Evolutionary conservation across 2,113 vertebrate species (phyloP).

Genomic region (Planiliza haematocheilus): DNA sequence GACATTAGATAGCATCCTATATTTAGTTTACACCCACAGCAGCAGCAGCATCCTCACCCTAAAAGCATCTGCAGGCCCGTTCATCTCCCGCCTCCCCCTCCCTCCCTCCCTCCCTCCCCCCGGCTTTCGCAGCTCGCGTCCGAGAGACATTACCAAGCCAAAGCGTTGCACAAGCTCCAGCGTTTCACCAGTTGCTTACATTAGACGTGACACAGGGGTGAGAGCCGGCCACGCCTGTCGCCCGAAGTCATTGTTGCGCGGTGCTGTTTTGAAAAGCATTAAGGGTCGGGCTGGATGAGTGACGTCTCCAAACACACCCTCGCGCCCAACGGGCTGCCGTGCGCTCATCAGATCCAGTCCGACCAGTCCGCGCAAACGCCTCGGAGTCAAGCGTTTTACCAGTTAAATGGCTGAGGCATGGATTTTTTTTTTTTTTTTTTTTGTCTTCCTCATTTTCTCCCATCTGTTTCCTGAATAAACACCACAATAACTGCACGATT

Average conservation of each 20-base stretch:
- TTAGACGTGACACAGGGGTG: not conserved
- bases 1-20: no score
- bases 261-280: slow-evolving; percentile 16
- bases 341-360: slow-evolving; percentile 33
- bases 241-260: slow-evolving; percentile 9
- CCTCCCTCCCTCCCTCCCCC: no score
- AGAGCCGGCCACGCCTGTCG: slow-evolving; percentile 32
- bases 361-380: slow-evolving; percentile 46
- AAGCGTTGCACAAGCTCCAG: slow-evolving; percentile 6
- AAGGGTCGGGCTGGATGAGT: not conserved
- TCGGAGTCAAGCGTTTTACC: not conserved
- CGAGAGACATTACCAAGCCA: no score
- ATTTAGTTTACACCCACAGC: no score
- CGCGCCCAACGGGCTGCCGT: not conserved
- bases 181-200: not conserved
- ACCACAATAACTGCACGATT: not conserved
- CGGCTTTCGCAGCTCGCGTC: no score
- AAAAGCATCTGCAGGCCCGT: not conserved
- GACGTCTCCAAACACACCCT: slow-evolving; percentile 42
- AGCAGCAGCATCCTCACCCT: no score
- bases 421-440: not conserved
- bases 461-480: slow-evolving; percentile 57
- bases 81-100: not conserved
- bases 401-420: slow-evolving; percentile 31
- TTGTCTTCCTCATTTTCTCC: slow-evolving; percentile 43